Evolutionary conservation across 2,113 vertebrate genomes (phyloP), one percentile per base, ranked within the genome.

Genomic region (Phrynosoma platyrhinos): DNA sequence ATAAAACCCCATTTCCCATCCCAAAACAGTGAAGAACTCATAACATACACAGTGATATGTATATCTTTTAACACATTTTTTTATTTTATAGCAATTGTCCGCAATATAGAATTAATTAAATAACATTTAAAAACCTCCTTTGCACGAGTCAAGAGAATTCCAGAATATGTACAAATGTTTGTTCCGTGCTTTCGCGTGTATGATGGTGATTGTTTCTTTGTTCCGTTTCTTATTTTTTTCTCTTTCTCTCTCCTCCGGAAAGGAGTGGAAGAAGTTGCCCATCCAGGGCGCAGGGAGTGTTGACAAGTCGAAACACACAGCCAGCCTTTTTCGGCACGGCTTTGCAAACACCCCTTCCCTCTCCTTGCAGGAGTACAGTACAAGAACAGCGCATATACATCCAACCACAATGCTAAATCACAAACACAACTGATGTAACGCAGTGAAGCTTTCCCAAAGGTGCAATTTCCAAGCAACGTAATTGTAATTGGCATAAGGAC

Each of bases 61-160:
- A n/a, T 13, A 32, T 74, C 91, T 93, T 91, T 92, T 94, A 87
- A 88, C 92, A 68, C 91, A 89, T 83, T n/a, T 55, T 89, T 94
- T 96, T 95, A 96, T 95, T 96, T 95, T 95, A 92, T 94, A 96
- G 94, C 92, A 95, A 95, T 92, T 93, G 91, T 94, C 93, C 83
- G 92, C 90, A 91, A 93, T 93, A 93, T 91, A 95, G 93, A 95
- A 93, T 94, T 93, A 95, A 93, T 94, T 93, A 94, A 96, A 87
- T 87, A 94, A 95, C 95, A 94, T 94, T 95, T 95, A 94, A 95
- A 96, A 95, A 93, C 91, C 93, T 92, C 89, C 88, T 93, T 82
- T 84, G 79, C 78, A 78, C 16, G 62, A 93, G 92, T 92, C 93
- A 93, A 87, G 93, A 95, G 93, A 91, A 86, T 92, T 85, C 91